Evolutionary conservation across 2,888 invertebrate species (phyloP), one percentile per base, ranked within the genome.

Genomic region (Atethmia centrago): DNA sequence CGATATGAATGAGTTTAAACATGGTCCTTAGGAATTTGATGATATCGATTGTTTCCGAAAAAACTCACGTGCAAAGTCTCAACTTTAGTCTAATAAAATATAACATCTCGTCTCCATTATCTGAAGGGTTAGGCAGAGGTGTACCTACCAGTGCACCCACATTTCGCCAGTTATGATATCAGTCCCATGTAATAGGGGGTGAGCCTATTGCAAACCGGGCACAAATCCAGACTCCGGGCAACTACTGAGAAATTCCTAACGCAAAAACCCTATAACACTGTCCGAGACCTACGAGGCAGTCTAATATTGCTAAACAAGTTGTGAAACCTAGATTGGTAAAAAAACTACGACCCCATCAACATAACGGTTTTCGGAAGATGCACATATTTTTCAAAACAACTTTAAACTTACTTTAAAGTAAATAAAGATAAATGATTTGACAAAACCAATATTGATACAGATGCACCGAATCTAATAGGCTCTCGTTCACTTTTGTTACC

Each of bases 381-480:
- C 68, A 58, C 10, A 55, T 25, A 19, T 21, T 55, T 55, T 55
- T 21, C n/a, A 59, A 40, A 64, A 49, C 62, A 59, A 28, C 56
- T n/a, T 31, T 10, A 42, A 14, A 65, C 47, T 42, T 73, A n/a
- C n/a, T 66, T 63, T n/a, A 63, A 53, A 45, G 42, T 64, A 53
- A 75, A 75, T 59, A 71, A 42, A 78, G 83, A 87, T 87, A 87
- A 83, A 68, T 66, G 58, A 74, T 70, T 83, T 75, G 69, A 80
- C 72, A 85, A 53, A 31, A 71, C 68, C 64, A 80, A 84, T 83
- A 78, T 86, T 84, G 84, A 84, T 77, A 87, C 86, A 86, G 86
- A 77, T 86, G 88, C 86, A 77, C 67, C 64, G 61, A 78, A 80
- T 85, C 63, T 83, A 74, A 82, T 79, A 81, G 67, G 71, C 77